phyloP scores from a whole-genome alignment of 2,888 invertebrate genomes.

The Ischnura elegans region DNA sequence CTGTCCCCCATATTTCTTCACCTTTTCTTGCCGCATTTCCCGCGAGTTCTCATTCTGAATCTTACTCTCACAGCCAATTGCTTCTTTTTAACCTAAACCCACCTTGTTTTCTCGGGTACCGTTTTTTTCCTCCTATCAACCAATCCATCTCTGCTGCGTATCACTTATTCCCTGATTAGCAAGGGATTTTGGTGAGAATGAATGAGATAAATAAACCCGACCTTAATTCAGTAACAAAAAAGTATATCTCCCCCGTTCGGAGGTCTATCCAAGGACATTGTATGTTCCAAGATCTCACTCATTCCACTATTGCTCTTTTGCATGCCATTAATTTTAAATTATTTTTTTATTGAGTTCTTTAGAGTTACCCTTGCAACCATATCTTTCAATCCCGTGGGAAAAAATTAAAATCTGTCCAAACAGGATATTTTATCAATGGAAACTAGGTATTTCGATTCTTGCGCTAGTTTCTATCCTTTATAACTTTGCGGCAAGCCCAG shows the following conservation, averaged over 20 bases:
- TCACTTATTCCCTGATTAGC: constrained; percentile 25
- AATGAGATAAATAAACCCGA: background rate
- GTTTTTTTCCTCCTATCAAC: constrained; percentile 9
- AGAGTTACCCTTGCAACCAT: too few species aligned
- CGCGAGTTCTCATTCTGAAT: background rate
- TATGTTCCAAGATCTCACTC: too few species aligned
- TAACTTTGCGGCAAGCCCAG: too few species aligned
- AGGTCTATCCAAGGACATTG: too few species aligned
- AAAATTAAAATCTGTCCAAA: too few species aligned
- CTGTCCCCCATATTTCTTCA: background rate
- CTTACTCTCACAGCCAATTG: background rate
- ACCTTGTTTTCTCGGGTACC: background rate
- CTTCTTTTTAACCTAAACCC: background rate
- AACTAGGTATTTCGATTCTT: too few species aligned
- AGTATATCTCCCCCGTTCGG: background rate
- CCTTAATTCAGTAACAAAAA: constrained; percentile 10
- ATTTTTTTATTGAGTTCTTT: too few species aligned
- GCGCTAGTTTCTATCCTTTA: too few species aligned
- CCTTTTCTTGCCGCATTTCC: background rate
- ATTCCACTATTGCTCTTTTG: background rate
- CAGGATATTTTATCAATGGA: too few species aligned
- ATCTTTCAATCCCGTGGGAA: too few species aligned
- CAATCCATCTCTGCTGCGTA: constrained; percentile 34
- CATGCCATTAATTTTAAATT: too few species aligned
- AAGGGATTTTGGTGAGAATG: background rate